phyloP scores from a whole-genome alignment of 2,797 vertebrate genomes.

The Arremon brunneinucha region DNA sequence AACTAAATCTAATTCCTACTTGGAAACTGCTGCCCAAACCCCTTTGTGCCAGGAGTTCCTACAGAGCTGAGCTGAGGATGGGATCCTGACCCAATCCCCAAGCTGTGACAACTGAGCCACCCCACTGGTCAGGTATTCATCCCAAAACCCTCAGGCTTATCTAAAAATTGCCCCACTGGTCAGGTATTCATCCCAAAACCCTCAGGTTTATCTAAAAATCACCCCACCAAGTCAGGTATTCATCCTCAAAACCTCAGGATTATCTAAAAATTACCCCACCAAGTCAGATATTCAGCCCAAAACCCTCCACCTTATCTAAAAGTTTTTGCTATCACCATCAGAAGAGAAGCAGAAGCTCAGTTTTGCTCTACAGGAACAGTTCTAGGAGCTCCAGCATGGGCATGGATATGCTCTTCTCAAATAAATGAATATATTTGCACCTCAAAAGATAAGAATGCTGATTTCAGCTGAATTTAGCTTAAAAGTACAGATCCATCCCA shows the following conservation, averaged over 20 bases:
- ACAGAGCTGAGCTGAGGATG: not conserved
- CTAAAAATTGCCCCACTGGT: not conserved
- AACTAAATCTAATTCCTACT: constrained; percentile 17
- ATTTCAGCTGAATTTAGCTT: not conserved
- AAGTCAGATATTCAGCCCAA: not conserved
- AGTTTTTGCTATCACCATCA: not conserved
- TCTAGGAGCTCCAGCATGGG: not conserved
- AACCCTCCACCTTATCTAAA: not conserved
- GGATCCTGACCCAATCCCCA: not conserved
- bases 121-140: not conserved
- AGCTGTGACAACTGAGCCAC: not conserved
- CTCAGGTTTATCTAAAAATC: not conserved
- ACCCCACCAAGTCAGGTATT: not conserved
- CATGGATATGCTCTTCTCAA: not conserved
- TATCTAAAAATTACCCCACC: not conserved
- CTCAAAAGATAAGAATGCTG: not conserved
- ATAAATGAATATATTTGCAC: not conserved
- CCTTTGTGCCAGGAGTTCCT: constrained; percentile 12
- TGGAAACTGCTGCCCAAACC: not conserved
- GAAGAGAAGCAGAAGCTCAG: not conserved
- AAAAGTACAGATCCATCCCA: not conserved
- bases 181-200: not conserved
- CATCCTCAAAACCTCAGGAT: not conserved
- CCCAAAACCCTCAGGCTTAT: not conserved
- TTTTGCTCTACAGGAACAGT: accelerated